Percentiles rank a stretch among this genome's conserved stretches.
These are phyloP conservation scores for Nesoenas mayeri DNA, from an alignment of 2,113 vertebrate species.

Conservation along the genomic window DNA sequence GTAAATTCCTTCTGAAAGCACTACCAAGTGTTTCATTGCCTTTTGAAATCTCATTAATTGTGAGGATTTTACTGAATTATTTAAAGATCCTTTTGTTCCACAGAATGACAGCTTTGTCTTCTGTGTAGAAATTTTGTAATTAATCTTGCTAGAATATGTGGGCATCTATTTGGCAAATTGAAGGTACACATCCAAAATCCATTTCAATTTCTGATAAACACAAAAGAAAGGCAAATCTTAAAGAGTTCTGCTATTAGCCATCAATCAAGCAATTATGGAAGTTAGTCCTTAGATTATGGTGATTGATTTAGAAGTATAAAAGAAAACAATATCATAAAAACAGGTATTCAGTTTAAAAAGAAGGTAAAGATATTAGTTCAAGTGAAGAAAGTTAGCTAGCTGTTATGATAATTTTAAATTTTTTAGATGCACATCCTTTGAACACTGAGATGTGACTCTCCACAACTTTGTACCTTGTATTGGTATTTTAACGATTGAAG, in stretches of 20 bases:
- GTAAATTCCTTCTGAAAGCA: slow-evolving; percentile 2
- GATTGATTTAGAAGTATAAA: background rate
- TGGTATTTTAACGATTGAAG: background rate
- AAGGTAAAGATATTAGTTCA: background rate
- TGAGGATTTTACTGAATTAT: background rate
- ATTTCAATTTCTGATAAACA: background rate
- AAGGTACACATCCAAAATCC: background rate
- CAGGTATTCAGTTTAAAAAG: background rate
- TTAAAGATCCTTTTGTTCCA: background rate
- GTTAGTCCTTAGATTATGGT: background rate
- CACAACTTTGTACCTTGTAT: background rate
- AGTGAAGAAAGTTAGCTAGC: background rate
- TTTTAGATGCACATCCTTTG: background rate
- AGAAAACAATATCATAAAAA: background rate
- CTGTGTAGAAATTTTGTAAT: slow-evolving; percentile 18
- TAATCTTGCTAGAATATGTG: background rate
- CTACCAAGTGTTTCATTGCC: background rate
- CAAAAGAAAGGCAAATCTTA: background rate
- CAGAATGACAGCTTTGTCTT: background rate
- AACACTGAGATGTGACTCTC: background rate
- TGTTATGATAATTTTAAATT: background rate
- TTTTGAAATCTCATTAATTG: background rate
- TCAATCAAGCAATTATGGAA: background rate
- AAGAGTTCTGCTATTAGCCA: background rate
- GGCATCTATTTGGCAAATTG: background rate